A percentile compares a stretch with the other conserved stretches of the same genome.
Evolutionary conservation across 2,113 vertebrate genomes (phyloP).

Genomic region (Thryonomys swinderianus): DNA sequence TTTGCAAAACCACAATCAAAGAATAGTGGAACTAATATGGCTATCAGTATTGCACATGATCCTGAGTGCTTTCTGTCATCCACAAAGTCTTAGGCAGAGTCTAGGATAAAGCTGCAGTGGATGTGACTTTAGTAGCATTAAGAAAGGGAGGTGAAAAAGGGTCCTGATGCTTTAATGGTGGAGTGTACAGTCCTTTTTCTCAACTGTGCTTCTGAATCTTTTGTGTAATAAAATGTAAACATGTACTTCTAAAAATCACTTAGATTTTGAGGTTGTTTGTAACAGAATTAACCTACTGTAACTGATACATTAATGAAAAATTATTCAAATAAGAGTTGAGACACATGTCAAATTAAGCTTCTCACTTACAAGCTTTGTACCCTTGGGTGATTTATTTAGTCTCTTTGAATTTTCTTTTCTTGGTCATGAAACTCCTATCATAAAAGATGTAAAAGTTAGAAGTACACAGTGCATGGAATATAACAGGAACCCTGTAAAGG

Average conservation of each 20-base stretch:
- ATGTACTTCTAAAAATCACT: conserved; percentile 13
- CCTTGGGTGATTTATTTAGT: background rate
- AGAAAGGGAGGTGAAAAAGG: background rate
- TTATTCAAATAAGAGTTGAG: background rate
- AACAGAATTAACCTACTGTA: background rate
- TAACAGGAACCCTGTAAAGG: background rate
- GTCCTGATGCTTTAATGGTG: background rate
- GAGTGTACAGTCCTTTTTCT: too few species aligned
- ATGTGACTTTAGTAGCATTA: background rate
- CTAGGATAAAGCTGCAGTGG: background rate
- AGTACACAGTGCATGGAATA: background rate
- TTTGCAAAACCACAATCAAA: background rate
- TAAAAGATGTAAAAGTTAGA: conserved; percentile 43
- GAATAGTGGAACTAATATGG: background rate
- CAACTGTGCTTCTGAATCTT: background rate
- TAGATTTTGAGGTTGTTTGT: background rate
- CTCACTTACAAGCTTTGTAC: background rate
- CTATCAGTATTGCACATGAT: background rate
- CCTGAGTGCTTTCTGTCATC: background rate
- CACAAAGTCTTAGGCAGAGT: background rate
- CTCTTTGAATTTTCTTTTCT: conserved; percentile 41
- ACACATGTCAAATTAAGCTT: background rate
- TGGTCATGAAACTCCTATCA: background rate
- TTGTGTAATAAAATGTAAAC: background rate
- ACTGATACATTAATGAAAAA: conserved; percentile 7